Evolutionary conservation across 2,113 vertebrate genomes (phyloP), one percentile per base, ranked within the genome.

Genomic region (Caracal caracal): DNA sequence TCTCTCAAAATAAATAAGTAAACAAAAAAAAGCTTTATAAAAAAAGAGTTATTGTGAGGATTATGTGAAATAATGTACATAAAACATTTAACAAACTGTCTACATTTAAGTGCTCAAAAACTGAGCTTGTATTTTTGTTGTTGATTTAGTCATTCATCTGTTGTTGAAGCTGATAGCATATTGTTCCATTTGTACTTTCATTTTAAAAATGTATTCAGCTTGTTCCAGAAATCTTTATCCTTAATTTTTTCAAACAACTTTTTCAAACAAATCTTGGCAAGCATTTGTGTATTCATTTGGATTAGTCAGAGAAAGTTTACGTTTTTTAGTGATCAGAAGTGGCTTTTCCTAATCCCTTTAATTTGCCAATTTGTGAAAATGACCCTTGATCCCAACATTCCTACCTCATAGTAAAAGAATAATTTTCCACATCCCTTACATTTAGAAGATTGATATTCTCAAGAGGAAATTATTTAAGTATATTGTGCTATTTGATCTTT

Each of bases 221-320:
- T 92, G 56, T 92, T 92, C 51, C 73, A 92, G 82, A 93, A 96
- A 91, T 86, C 47, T 93, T 95, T 75, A 79, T 82, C 37, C 61
- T 89, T 78, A 93, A 80, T 76, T 83, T 84, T 94, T 93, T 61
- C 35, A 94, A 92, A 43, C 35, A 88, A 84, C 1, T 12, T 73
- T 90, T 82, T 70, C 56, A 88, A 88, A 75, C 4, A 90, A 63
- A 53, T 78, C 2, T 95, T 83, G 90, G 43, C 70, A 94, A 79
- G 16, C 7, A 35, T 94, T 97, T 81, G 16, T 92, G 24, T 47
- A 81, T 80, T 90, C 24, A 81, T 92, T 96, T 88, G 68, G 56
- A 63, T 86, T 94, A 93, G 79, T 51, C 26, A 79, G 53, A 89
- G 47, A 87, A 98, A 82, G 65, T 73, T 95, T 78, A 94, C 19